A percentile compares a stretch with the other conserved stretches of the same genome.
Evolutionary conservation across 1,140 invertebrate species (phyloP).

Genomic region (Mercenaria mercenaria): DNA sequence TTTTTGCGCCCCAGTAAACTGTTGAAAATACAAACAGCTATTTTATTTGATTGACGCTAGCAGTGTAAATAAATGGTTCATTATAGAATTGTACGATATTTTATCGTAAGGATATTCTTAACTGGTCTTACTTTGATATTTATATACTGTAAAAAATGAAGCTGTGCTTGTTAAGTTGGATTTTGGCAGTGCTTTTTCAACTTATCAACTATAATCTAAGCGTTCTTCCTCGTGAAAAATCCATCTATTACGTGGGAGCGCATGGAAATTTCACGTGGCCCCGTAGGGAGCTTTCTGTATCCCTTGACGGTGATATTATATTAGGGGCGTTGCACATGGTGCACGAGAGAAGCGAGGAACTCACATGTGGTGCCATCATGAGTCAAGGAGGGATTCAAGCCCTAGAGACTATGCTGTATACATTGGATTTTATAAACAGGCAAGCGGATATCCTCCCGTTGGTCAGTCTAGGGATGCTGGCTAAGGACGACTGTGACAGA

Average conservation of each 20-base stretch:
- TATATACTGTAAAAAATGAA: background rate
- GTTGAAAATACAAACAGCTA: too few species aligned
- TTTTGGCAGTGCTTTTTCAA: background rate
- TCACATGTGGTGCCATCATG: slow-evolving; percentile 96
- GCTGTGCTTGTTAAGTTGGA: background rate
- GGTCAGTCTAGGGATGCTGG: slow-evolving; percentile 94
- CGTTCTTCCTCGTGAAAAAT: slow-evolving; percentile 53
- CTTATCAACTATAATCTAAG: background rate
- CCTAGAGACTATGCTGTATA: slow-evolving; percentile 96
- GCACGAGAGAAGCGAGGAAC: slow-evolving; percentile 94
- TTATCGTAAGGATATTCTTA: background rate
- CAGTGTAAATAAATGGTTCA: background rate
- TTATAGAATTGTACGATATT: background rate
- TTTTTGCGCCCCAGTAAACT: too few species aligned
- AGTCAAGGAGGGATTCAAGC: slow-evolving; percentile 96
- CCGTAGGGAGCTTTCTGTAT: slow-evolving; percentile 92
- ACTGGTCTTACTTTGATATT: background rate
- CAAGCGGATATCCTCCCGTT: slow-evolving; percentile 89
- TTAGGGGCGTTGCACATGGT: slow-evolving; percentile 98
- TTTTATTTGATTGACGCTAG: background rate
- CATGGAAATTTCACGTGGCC: slow-evolving; percentile 90
- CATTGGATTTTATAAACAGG: slow-evolving; percentile 93
- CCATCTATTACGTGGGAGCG: slow-evolving; percentile 48
- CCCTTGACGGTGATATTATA: slow-evolving; percentile 92
- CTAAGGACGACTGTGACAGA: slow-evolving; percentile 98